Base-by-base conservation (phyloP, 2,888 invertebrate species). In the Ophioninae sp. region DNA sequence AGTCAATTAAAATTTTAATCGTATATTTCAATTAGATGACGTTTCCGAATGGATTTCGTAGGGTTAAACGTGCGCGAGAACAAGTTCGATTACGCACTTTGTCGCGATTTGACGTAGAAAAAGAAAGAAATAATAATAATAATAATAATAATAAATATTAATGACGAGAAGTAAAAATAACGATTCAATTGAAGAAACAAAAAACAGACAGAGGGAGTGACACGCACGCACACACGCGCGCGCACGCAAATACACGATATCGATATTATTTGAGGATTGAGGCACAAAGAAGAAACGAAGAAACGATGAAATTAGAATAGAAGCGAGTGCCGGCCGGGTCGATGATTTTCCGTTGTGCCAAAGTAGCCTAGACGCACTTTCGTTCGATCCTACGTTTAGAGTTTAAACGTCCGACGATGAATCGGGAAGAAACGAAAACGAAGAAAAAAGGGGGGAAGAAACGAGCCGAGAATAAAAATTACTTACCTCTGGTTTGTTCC, bases 1-100 rank as follows among this genome's bases (percentile, higher is more conserved):
- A 92, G 92, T 92, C 92, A 93, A 92, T 92, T 92, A 92, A 90
- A 90, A 90, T 90, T 30, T 88, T 92, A 91, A 89, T 88, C 89
- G 89, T 91, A 91, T 89, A 91, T 89, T 80, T 81, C 84, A 86
- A 83, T 81, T 81, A 84, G 75, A 79, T 79, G 73, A 90, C 85
- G 84, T 87, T 82, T 81, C 30, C 79, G 82, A 82, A 85, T 79
- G 62, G 37, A 82, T 72, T 30, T 30, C 79, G 78, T 79, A 83
- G 85, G 79, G 82, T 81, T 82, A 83, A 84, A 30, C 30, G 30
- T 79, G 82, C 82, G 79, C 83, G 79, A 83, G 77, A 83, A 65
- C 69, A 84, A 81, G 68, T 77, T 69, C 77, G 41, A 61, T 68
- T 67, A 41, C 39, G 56, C 62, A 23, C 37, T 21, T 17, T 30